Evolutionary conservation across 30 jellyfish, hydroid and myxozoan species (phyloP), one percentile per base, ranked within the genome.

Genomic region (Catostylus mosaicus): DNA sequence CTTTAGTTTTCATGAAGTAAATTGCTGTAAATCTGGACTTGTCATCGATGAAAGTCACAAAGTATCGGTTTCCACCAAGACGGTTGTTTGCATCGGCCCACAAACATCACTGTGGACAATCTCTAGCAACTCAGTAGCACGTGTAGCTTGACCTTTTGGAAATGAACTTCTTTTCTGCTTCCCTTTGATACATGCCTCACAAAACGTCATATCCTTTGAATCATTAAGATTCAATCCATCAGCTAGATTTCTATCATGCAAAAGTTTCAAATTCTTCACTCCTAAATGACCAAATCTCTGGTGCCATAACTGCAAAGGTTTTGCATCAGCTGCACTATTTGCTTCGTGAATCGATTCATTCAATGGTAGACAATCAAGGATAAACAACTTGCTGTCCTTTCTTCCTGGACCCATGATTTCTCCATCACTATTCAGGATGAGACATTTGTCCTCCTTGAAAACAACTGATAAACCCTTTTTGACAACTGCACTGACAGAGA

Each of bases 1-100:
- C 78, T 68, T 82, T 70, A 23, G 33, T 9, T 37, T 67, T 67
- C 71, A 82, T 51, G 37, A 67, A 82, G 77, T 67, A 67, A 6
- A 67, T 50, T 9, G 82, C 82, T 19, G 69, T 29, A 48, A 34
- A 65, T 47, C 85, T 73, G 14, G 86, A 67, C 64, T 82, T 82
- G 33, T 66, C 92, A 54, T 82, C 92, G 19, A 66, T 82, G 37
- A 82, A 68, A 8, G 75, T 70, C 56, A 63, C 73, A 46, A 79
- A 79, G 65, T 79, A 82, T 11, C 73, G 81, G 37, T 62, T 61
- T 14, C 90, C 90, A 33, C 90, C 90, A 18, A 61, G 64, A 40
- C 71, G 20, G 14, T 18, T 10, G 82, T 26, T 34, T 79, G 38
- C 83, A 64, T 79, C 10, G 90, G 90, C 31, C 82, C 90, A 47